Conservation (phyloP, 1,140 invertebrate species). For the Pseudomyrmex sp. region DNA sequence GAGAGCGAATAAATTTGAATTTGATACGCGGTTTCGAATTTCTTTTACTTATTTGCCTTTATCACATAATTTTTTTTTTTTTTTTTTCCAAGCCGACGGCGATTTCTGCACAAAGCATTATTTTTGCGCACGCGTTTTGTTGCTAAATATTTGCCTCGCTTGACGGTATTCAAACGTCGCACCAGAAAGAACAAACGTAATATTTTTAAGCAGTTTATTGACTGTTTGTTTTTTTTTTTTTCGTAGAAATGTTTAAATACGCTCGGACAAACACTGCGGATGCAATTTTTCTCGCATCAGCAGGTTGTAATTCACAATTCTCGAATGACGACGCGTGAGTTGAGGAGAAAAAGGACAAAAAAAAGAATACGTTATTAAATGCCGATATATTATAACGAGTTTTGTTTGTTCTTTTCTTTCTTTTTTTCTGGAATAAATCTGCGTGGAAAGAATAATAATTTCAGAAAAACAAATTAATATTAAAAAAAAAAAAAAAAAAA, state of each 20-base stretch:
- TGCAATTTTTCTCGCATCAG: neutral
- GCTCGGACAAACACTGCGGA: neutral
- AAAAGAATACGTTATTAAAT: neutral
- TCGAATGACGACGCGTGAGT: neutral
- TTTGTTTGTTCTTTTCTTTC: no score
- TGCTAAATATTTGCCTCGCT: constrained; percentile 35
- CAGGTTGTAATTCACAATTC: neutral
- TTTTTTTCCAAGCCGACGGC: neutral
- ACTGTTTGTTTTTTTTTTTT: neutral
- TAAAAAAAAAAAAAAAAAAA: neutral
- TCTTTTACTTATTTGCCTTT: constrained; percentile 30
- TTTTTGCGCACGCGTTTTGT: neutral
- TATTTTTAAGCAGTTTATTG: neutral
- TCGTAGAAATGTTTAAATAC: neutral
- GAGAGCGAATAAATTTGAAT: neutral
- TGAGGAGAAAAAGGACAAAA: neutral
- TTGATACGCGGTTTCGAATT: constrained; percentile 18
- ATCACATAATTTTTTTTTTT: constrained; percentile 20
- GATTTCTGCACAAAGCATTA: constrained; percentile 4
- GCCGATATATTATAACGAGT: constrained; percentile 3
- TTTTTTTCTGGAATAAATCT: no score
- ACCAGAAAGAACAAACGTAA: neutral
- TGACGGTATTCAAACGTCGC: neutral
- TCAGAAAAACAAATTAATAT: neutral
- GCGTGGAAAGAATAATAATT: no score